Evolutionary conservation across 1,140 invertebrate genomes (phyloP).

Genomic region (Thaumetopoea pityocampa): DNA sequence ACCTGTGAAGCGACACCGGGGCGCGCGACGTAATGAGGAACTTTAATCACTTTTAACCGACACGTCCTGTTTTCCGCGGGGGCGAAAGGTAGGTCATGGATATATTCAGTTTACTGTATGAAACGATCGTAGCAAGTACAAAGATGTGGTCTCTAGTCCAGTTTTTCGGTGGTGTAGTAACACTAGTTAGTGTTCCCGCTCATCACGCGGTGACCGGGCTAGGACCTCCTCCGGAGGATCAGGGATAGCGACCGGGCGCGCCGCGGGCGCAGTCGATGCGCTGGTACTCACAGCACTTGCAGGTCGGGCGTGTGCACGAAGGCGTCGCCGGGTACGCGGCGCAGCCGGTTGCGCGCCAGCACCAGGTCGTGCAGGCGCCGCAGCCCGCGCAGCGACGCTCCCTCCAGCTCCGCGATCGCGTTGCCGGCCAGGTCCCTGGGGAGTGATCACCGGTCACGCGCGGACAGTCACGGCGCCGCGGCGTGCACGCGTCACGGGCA

Average conservation of each 20-base stretch:
- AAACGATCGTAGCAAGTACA: too few species aligned
- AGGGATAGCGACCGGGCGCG: not conserved
- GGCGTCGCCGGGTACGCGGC: conserved; percentile 83
- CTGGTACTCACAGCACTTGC: conserved; percentile 89
- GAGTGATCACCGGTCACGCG: not conserved
- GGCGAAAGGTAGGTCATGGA: too few species aligned
- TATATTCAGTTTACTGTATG: too few species aligned
- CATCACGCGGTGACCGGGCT: too few species aligned
- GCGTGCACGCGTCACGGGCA: not conserved
- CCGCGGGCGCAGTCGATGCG: too few species aligned
- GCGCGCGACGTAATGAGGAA: too few species aligned
- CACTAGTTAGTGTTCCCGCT: too few species aligned
- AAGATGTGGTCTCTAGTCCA: too few species aligned
- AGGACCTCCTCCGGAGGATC: not conserved
- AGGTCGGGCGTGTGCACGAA: conserved; percentile 88
- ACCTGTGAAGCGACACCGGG: too few species aligned
- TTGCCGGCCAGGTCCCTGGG: conserved; percentile 95
- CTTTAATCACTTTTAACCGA: too few species aligned
- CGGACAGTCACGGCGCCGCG: not conserved
- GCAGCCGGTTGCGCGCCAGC: conserved; percentile 88
- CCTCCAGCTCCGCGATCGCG: conserved; percentile 82
- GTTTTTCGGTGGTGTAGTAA: too few species aligned
- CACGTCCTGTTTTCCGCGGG: too few species aligned
- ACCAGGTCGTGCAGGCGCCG: conserved; percentile 89
- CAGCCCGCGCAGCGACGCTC: conserved; percentile 82